These are phyloP conservation scores for Lycaon pictus DNA, from an alignment of 2,113 vertebrate genomes.

Conservation along the genomic window DNA sequence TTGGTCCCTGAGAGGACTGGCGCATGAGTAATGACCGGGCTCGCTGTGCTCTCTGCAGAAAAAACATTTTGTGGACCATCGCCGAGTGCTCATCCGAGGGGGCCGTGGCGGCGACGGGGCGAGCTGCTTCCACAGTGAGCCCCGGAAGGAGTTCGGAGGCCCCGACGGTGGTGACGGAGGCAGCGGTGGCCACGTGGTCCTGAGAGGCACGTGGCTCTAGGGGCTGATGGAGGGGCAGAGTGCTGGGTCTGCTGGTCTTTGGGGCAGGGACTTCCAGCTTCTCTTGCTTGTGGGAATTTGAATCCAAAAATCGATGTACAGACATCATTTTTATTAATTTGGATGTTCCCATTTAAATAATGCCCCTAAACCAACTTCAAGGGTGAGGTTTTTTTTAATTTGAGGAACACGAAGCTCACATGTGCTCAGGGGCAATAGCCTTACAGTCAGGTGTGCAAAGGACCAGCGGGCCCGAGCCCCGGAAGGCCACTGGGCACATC, in stretches of 20 bases:
- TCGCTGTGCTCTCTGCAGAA: constrained; percentile 86
- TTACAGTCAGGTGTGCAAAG: rapidly evolving
- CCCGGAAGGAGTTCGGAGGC: constrained; percentile 96
- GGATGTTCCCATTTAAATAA: background rate
- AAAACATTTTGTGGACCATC: constrained; percentile 93
- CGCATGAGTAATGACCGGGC: rapidly evolving
- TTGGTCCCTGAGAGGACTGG: background rate
- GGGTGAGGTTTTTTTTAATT: background rate
- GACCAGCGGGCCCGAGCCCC: rapidly evolving
- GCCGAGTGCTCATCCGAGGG: constrained; percentile 90
- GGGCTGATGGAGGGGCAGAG: background rate
- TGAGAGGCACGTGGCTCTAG: constrained; percentile 89
- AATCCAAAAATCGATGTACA: background rate
- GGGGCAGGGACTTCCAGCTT: too few relatives aligned
- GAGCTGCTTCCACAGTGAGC: constrained; percentile 95
- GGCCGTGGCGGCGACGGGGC: constrained; percentile 92
- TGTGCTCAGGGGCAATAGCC: background rate
- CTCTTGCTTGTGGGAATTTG: rapidly evolving
- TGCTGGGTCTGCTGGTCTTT: rapidly evolving
- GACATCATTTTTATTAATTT: background rate
- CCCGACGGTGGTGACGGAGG: constrained; percentile 97
- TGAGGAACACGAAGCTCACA: background rate
- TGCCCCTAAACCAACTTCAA: background rate
- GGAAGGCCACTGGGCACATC: rapidly evolving
- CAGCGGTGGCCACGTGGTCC: constrained; percentile 92